phyloP scores from a whole-genome alignment of 92 coral and sea anemone genomes.

The Umimayanthus chanpuru region DNA sequence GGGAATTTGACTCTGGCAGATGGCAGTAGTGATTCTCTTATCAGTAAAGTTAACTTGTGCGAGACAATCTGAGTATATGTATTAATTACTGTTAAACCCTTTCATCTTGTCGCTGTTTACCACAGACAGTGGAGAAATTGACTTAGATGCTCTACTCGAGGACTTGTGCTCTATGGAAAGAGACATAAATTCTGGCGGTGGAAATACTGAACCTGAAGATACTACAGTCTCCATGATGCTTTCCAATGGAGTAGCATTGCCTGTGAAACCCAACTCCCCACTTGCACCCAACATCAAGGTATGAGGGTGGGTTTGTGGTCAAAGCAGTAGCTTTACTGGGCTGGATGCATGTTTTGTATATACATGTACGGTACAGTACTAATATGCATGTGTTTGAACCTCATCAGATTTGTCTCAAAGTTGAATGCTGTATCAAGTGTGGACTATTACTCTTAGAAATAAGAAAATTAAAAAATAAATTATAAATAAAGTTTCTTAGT shows the following conservation, averaged over 20 bases:
- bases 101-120: constrained; percentile 26
- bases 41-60: constrained; percentile 22
- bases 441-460: no score
- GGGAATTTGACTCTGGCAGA: constrained; percentile 31
- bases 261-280: constrained; percentile 65
- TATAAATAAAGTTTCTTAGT: no score
- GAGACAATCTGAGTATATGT: constrained; percentile 22
- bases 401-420: no score
- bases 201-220: constrained; percentile 23
- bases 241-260: constrained; percentile 33
- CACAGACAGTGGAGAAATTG: constrained; percentile 93
- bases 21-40: constrained; percentile 32
- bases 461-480: no score
- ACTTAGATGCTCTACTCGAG: constrained; percentile 94
- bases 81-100: constrained; percentile 38
- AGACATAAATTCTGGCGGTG: constrained; percentile 67
- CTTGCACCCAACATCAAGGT: constrained; percentile 82
- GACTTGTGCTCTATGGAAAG: constrained; percentile 96
- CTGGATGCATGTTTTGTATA: no score
- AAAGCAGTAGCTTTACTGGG: neutral
- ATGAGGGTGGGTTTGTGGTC: constrained; percentile 7
- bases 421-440: no score
- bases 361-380: no score
- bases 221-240: constrained; percentile 46
- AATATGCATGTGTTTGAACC: no score